phyloP scores from a whole-genome alignment of 2,888 invertebrate species.

The Parthenolecanium corni region DNA sequence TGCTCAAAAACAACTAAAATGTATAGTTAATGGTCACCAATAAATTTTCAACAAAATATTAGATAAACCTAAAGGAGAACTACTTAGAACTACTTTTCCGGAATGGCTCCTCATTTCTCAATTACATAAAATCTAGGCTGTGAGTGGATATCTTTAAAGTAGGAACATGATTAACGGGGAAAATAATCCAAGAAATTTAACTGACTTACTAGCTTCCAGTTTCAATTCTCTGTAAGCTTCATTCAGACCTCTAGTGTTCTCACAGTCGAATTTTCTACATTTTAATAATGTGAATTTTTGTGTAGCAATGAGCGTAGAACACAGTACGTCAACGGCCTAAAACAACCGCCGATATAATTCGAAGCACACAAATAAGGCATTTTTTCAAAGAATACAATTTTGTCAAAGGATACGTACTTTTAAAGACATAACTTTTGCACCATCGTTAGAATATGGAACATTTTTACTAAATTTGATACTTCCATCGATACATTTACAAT shows the following conservation, averaged over 20 bases:
- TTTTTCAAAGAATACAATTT: not conserved
- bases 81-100: too few relatives aligned
- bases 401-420: not conserved
- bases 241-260: not conserved
- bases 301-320: not conserved
- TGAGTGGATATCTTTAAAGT: too few relatives aligned
- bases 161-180: too few relatives aligned
- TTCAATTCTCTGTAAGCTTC: not conserved
- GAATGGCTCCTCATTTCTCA: too few relatives aligned
- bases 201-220: constrained; percentile 10
- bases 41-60: too few relatives aligned
- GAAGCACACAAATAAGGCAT: not conserved
- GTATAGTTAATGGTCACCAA: too few relatives aligned
- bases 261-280: constrained; percentile 15
- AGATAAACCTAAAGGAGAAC: too few relatives aligned
- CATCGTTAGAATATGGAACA: not conserved
- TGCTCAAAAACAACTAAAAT: too few relatives aligned
- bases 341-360: not conserved
- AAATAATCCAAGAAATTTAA: too few relatives aligned
- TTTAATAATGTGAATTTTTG: not conserved
- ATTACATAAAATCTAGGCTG: too few relatives aligned
- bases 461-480: not conserved
- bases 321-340: constrained; percentile 12
- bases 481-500: constrained; percentile 21
- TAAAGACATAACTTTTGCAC: not conserved